phyloP scores from a whole-genome alignment of 2,888 invertebrate species.

The Drosophila trichaetosa region DNA sequence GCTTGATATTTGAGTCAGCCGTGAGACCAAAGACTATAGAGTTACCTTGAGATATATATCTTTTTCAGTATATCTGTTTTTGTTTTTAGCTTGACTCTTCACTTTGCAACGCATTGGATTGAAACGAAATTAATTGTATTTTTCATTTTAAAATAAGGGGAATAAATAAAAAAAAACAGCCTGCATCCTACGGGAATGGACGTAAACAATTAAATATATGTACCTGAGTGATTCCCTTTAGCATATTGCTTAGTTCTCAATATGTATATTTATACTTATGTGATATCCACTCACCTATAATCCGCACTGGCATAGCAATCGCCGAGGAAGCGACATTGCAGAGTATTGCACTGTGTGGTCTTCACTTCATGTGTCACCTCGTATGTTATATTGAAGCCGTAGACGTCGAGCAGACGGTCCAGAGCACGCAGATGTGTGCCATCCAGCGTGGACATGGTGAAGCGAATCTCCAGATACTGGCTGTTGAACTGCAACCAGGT shows the following conservation, averaged over 20 bases:
- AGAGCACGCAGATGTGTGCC: conserved; percentile 93
- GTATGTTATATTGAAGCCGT: conserved; percentile 97
- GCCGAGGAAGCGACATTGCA: conserved; percentile 93
- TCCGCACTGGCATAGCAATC: conserved; percentile 91
- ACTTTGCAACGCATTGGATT: neutral
- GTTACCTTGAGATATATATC: neutral
- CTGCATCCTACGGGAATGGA: neutral
- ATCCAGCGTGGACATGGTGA: conserved; percentile 90
- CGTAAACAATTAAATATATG: neutral
- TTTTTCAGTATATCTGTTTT: too few species aligned
- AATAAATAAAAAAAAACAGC: neutral
- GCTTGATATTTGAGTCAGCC: neutral
- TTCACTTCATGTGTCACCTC: conserved; percentile 89
- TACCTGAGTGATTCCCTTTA: neutral
- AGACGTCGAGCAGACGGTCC: conserved; percentile 92
- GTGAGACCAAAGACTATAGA: neutral
- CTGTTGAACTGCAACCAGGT: conserved; percentile 88
- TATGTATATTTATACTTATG: neutral
- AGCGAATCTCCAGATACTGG: conserved; percentile 92
- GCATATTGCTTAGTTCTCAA: neutral
- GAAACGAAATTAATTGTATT: too few species aligned
- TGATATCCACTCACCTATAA: conserved; percentile 88
- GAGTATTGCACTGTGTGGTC: conserved; percentile 90
- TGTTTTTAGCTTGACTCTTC: neutral
- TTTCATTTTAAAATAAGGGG: neutral